Evolutionary conservation across 2,113 vertebrate species (phyloP).

Genomic region (Piliocolobus tephrosceles): DNA sequence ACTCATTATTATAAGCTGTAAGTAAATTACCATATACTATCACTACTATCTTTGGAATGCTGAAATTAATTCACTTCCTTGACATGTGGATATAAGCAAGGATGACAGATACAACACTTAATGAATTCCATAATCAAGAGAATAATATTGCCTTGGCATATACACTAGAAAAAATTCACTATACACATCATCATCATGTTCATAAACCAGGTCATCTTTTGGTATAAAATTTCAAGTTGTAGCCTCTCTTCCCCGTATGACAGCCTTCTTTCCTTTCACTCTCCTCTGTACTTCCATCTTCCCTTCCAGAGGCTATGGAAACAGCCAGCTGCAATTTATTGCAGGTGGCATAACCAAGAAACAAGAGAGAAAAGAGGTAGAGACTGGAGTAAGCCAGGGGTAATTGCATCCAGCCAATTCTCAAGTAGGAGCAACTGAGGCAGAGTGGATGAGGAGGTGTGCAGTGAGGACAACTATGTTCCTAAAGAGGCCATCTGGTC

Average conservation of each 20-base stretch:
- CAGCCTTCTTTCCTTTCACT: not conserved
- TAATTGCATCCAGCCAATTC: not conserved
- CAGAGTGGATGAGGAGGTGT: not conserved
- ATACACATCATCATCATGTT: not conserved
- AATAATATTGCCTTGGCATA: not conserved
- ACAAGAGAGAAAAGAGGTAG: not conserved
- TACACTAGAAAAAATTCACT: not conserved
- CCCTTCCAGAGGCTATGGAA: not conserved
- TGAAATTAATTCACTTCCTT: constrained; percentile 48
- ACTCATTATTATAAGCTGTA: constrained; percentile 10
- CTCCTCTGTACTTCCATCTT: not conserved
- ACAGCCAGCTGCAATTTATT: not conserved
- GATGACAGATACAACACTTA: constrained; percentile 32
- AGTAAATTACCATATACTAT: constrained; percentile 49
- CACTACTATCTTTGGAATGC: constrained; percentile 33
- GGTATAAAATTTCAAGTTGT: constrained; percentile 30
- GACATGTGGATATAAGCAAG: constrained; percentile 3
- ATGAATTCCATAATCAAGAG: not conserved
- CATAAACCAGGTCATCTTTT: constrained; percentile 1
- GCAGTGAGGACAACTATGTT: not conserved
- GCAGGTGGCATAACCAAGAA: not conserved
- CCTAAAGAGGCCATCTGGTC: not conserved
- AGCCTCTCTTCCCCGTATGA: not conserved
- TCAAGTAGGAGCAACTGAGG: not conserved
- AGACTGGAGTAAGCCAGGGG: not conserved